phyloP scores from a whole-genome alignment of 2,888 invertebrate genomes.

The Chrysina gloriosa region DNA sequence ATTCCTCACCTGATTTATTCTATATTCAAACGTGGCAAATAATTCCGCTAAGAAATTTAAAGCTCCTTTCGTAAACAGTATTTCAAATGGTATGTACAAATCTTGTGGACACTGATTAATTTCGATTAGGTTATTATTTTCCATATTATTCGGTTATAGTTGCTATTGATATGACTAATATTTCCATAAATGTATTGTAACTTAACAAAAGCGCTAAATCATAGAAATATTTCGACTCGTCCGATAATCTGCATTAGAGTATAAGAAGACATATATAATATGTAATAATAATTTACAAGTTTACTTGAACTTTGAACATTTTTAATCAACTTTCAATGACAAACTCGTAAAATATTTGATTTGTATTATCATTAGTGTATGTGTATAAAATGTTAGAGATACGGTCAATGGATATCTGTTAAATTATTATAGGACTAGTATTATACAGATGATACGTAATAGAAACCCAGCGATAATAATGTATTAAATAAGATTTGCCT shows the following conservation, averaged over 20 bases:
- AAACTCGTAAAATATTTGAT: background rate
- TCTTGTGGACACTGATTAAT: constrained; percentile 61
- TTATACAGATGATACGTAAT: no score
- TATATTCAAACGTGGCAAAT: constrained; percentile 66
- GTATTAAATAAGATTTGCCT: no score
- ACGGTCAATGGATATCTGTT: no score
- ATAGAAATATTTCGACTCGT: no score
- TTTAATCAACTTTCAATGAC: background rate
- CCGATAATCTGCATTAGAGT: no score
- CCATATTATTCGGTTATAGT: background rate
- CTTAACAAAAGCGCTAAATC: no score
- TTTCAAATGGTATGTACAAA: constrained; percentile 68
- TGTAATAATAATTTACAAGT: no score
- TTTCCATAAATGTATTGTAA: no score
- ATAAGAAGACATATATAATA: no score
- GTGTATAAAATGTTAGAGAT: no score
- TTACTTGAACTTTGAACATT: background rate
- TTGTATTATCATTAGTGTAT: background rate
- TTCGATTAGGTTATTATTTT: constrained; percentile 13
- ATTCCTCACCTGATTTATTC: constrained; percentile 64
- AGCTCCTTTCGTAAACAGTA: constrained; percentile 70
- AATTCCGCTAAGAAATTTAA: constrained; percentile 70
- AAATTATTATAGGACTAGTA: no score
- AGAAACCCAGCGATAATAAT: no score
- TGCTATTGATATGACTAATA: background rate